Base-by-base conservation (phyloP, 1,140 invertebrate species). In the Berghia stephanieae region DNA sequence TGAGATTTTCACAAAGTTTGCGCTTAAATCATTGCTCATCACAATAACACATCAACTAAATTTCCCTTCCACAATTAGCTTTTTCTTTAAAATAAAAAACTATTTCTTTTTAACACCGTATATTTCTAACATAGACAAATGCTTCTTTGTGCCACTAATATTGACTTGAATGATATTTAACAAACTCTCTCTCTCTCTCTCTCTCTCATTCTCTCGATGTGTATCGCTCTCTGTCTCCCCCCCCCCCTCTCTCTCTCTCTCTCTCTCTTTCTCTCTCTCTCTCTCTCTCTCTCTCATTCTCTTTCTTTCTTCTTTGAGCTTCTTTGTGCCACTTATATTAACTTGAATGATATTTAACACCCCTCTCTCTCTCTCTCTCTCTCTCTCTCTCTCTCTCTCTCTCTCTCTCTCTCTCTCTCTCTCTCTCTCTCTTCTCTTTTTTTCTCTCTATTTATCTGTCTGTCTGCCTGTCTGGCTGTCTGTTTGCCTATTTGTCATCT, bases 291-390 rank as follows among this genome's bases (percentile, higher is more conserved):
- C 70, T 72, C 42, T 72, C 44, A 16, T 10, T 70, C 40, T 70
- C 36, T 70, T 43, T 43, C 18, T 70, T 43, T 70, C 68, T 70
- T 43, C 46, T 6, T 70, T 72, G 43, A 27, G 24, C 52, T 4
- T 49, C 43, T 72, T 27, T 72, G 3, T 72, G 21, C 55, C 49
- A 38, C 44, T 38, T 36, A 1, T 74, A 36, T 57, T 52, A 31
- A 31, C 13, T 31, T 74, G 43, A 38, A 46, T 63, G 36, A 38
- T 10, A 66, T 24, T 40, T 66, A 67, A 16, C 27, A 42, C 13
- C 1, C n/a, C 0, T 77, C 66, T 77, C 24, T 77, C 43, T 74
- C 52, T 75, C 73, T 66, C n/a, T 75, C n/a, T 75, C 40, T 75
- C 49, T 66, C 43, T 75, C 73, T 75, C 73, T 66, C 43, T 75